Conservation (phyloP, 2,113 vertebrate genomes). For the Australoheros scitulus region DNA sequence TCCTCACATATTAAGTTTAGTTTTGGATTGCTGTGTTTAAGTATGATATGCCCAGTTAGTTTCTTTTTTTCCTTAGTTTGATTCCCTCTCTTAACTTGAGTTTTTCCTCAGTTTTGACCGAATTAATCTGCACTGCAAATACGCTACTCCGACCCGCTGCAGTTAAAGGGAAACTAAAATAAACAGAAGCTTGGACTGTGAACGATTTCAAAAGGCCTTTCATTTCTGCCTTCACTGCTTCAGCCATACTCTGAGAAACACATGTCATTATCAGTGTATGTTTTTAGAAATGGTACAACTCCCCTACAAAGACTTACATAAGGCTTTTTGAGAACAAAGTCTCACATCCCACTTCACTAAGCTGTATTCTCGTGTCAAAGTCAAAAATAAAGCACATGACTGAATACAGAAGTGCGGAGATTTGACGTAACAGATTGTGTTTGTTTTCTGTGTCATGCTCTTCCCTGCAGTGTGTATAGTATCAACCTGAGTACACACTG, state of each 20-base stretch:
- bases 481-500: slow-evolving; percentile 70
- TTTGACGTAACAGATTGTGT: slow-evolving; percentile 34
- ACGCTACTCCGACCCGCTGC: neutral
- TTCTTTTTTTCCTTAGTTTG: neutral
- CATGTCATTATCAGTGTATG: neutral
- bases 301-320: neutral
- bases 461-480: slow-evolving; percentile 33
- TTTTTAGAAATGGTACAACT: neutral
- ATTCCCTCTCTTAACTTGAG: neutral
- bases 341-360: neutral
- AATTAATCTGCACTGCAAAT: neutral
- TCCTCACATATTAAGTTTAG: fast-evolving
- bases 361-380: neutral
- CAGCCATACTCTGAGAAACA: neutral
- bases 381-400: slow-evolving; percentile 33
- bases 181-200: neutral
- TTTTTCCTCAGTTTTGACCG: neutral
- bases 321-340: neutral
- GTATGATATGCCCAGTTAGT: neutral
- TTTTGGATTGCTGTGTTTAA: neutral
- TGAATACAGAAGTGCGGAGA: slow-evolving; percentile 15
- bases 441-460: slow-evolving; percentile 44
- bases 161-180: neutral
- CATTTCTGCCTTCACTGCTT: neutral
- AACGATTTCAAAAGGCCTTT: neutral